Base-by-base conservation (phyloP, 2,113 vertebrate genomes). In the Felis chaus region DNA sequence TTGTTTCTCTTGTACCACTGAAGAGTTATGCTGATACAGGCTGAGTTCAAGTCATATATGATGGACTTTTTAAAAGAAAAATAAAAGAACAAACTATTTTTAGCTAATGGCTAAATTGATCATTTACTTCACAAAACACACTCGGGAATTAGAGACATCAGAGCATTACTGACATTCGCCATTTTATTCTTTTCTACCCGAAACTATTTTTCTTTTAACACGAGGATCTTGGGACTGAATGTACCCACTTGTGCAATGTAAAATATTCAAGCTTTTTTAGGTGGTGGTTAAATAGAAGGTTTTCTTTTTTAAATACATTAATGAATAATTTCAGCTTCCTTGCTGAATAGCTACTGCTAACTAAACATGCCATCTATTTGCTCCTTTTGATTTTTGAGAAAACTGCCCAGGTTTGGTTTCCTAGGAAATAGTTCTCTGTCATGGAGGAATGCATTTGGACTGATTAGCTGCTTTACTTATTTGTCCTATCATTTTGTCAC, bases 381-480 rank as follows among this genome's bases (percentile, higher is more conserved):
- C 95, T 97, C 68, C 91, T 80, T 97, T 97, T 96, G 91, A 95
- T 92, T 95, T 97, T 97, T 80, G 55, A 94, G 68, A 97, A 97
- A 97, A 97, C 92, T 96, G 45, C 53, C 48, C 23, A 96, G 88
- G 66, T 96, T 97, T 93, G 55, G 89, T 97, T 97, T 97, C 96
- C 96, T 95, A 95, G 95, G 96, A 97, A 97, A 95, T 97, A 71
- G 27, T 95, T 92, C 25, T 95, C 48, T 92, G 41, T 68, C 31
- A 23, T 89, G 65, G 36, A 95, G 79, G 79, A 95, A 98, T 94
- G 76, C 91, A 96, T 97, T 97, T 97, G 39, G 84, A 74, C 61
- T 97, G 89, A 97, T 97, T 97, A 95, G 89, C 92, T 73, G 55
- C 41, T 86, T 96, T 88, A 74, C 31, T 93, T 95, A 94, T 91